phyloP scores from a whole-genome alignment of 2,113 vertebrate species.

The Uria lomvia region DNA sequence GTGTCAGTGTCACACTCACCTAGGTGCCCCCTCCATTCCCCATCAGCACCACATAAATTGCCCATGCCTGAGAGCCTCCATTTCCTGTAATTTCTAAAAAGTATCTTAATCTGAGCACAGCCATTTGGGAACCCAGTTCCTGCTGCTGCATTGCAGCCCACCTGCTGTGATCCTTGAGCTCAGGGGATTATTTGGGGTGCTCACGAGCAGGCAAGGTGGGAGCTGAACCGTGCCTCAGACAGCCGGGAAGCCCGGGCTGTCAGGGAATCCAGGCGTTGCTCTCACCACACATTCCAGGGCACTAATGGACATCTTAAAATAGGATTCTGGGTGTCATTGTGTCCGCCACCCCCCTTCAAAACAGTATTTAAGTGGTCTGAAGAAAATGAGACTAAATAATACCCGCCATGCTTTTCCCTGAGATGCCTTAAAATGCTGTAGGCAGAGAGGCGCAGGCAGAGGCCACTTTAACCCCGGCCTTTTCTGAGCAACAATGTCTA shows the following conservation, averaged over 20 bases:
- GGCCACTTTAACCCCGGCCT: conserved; percentile 1
- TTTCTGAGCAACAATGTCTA: conserved; percentile 29
- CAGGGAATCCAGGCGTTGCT: background rate
- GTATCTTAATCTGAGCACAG: background rate
- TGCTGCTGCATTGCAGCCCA: background rate
- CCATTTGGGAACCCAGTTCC: background rate
- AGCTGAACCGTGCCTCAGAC: fast-evolving
- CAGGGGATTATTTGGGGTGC: background rate
- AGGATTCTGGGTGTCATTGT: background rate
- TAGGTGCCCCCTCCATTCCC: background rate
- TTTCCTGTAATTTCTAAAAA: conserved; percentile 21
- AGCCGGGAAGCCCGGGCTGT: background rate
- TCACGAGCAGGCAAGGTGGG: background rate
- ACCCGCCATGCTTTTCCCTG: background rate
- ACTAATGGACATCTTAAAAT: conserved; percentile 48
- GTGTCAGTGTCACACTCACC: conserved; percentile 1
- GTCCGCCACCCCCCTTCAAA: background rate
- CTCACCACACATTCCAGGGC: background rate
- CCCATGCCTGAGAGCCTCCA: background rate
- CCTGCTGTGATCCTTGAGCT: background rate
- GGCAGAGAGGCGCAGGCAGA: background rate
- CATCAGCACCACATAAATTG: background rate
- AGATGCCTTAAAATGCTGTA: conserved; percentile 1
- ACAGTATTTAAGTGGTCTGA: conserved; percentile 11
- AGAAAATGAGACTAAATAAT: conserved; percentile 59